Base-by-base conservation (phyloP, 2,888 invertebrate genomes). In the Thymelicus acteon region DNA sequence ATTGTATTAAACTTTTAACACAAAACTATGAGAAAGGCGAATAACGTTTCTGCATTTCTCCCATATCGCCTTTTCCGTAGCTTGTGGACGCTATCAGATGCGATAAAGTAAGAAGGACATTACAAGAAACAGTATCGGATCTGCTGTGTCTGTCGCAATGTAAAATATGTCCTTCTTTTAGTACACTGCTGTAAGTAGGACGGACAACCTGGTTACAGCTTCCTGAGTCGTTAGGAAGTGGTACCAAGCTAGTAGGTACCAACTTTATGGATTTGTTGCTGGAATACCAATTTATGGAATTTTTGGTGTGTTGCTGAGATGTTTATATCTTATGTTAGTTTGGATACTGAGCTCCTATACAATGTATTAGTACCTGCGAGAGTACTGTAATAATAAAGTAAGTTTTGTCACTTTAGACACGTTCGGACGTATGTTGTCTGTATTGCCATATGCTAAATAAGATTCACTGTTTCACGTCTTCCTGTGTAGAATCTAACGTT, bases 161-260 rank as follows among this genome's bases (percentile, higher is more conserved):
- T 64, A 64, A 70, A 48, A 70, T 70, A 70, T 70, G 69, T 70
- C 63, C 60, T 70, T 70, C 69, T 70, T 70, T 70, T 58, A 58
- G 69, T 48, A 57, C 58, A 48, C 58, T 58, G 58, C 15, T 69
- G 63, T 48, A 69, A 69, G 63, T 63, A 49, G 57, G 40, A 63
- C 68, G 57, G n/a, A 47, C 63, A 62, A 15, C 37, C 31, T 40
- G 63, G 19, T 12, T 39, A 13, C 48, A 39, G 69, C 69, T 69
- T 69, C 69, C 63, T 69, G 69, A 48, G 48, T 54, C 62, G n/a
- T 62, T 57, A 57, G 44, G 24, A 54, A 54, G 48, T 47, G 19
- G 24, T 49, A 19, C 52, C 52, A 52, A 44, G 2, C 52, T 19
- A 44, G 8, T 40, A 6, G 52, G 37, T 37, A 49, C 48, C n/a